Evolutionary conservation across 2,113 vertebrate genomes (phyloP).

Genomic region (Nycticorax nycticorax): DNA sequence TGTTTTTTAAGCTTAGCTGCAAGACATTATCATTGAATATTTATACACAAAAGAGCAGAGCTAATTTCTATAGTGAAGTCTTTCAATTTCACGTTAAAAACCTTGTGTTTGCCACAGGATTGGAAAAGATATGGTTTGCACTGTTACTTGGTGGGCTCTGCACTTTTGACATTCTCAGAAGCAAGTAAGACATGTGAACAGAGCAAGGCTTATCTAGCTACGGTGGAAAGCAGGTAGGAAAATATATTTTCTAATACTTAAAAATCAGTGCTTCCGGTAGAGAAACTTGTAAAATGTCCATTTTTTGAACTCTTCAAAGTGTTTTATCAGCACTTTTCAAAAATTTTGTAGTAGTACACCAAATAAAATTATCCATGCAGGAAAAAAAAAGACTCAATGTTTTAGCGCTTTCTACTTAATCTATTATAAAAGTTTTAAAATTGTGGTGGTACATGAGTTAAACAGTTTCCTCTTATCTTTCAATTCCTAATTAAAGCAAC

Average conservation of each 20-base stretch:
- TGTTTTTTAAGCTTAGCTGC: not conserved
- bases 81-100: not conserved
- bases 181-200: conserved; percentile 77
- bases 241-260: not conserved
- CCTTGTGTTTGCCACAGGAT: conserved; percentile 71
- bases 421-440: not conserved
- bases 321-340: not conserved
- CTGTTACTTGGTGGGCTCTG: conserved; percentile 84
- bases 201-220: conserved; percentile 73
- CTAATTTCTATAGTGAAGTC: not conserved
- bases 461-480: not conserved
- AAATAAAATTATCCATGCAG: not conserved
- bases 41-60: not conserved
- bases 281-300: not conserved
- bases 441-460: rapidly evolving
- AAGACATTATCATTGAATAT: not conserved
- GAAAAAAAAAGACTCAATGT: not conserved
- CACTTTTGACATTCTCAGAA: conserved; percentile 77
- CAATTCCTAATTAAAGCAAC: not conserved
- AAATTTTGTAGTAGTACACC: not conserved
- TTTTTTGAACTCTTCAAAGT: not conserved
- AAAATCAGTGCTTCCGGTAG: not conserved
- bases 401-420: not conserved
- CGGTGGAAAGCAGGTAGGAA: conserved; percentile 82
- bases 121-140: conserved; percentile 79